Evolutionary conservation across 1,140 invertebrate species (phyloP).

Genomic region (Aphaenogaster ashmeadi): DNA sequence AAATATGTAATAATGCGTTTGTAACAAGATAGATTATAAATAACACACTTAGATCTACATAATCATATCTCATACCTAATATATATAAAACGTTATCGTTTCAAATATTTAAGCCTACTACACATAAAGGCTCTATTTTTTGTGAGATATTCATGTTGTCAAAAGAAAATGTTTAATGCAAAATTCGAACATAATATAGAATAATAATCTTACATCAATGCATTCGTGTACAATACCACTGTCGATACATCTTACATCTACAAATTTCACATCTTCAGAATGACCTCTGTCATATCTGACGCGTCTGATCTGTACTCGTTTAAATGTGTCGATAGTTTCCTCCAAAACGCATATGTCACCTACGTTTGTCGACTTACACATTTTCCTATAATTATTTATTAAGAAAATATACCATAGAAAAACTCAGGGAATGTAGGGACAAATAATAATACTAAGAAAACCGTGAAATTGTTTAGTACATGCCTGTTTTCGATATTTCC

Average conservation of each 20-base stretch:
- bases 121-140: background rate
- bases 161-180: constrained; percentile 44
- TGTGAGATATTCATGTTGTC: background rate
- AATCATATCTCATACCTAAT: background rate
- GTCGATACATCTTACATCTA: constrained; percentile 81
- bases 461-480: constrained; percentile 5
- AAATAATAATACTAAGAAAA: constrained; percentile 23
- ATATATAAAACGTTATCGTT: background rate
- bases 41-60: background rate
- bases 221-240: constrained; percentile 74
- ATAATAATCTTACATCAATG: constrained; percentile 73
- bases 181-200: constrained; percentile 8
- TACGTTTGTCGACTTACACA: constrained; percentile 66
- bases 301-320: constrained; percentile 80
- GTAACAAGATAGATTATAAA: background rate
- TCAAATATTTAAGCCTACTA: background rate
- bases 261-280: constrained; percentile 63
- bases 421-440: constrained; percentile 23
- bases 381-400: constrained; percentile 65
- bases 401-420: background rate
- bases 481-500: constrained; percentile 74
- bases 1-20: constrained; percentile 34
- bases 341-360: constrained; percentile 78
- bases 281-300: constrained; percentile 68
- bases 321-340: constrained; percentile 76